phyloP scores from a whole-genome alignment of 2,113 vertebrate genomes.

The Hoplias malabaricus region DNA sequence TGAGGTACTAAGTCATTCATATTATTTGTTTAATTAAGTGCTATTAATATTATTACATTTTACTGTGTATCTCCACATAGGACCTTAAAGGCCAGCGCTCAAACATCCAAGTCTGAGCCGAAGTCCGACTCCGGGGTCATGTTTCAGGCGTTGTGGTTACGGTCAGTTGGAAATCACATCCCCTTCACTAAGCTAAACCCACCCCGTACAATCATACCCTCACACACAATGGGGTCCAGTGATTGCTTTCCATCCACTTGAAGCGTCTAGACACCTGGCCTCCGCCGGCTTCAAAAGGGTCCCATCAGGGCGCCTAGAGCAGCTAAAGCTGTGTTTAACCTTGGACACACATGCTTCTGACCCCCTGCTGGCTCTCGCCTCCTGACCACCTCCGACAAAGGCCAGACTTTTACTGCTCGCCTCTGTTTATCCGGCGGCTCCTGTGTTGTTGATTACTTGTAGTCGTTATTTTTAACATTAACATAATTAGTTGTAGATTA shows the following conservation, averaged over 20 bases:
- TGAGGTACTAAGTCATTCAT: no score
- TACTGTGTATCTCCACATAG: no score
- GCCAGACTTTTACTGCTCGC: not conserved
- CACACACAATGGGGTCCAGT: not conserved
- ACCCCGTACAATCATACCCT: not conserved
- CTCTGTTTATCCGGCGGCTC: no score
- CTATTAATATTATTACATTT: no score
- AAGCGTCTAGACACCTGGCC: slow-evolving; percentile 60
- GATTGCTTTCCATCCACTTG: slow-evolving; percentile 11
- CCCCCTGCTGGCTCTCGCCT: slow-evolving; percentile 41
- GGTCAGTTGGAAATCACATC: not conserved
- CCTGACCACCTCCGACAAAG: not conserved
- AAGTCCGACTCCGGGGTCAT: not conserved
- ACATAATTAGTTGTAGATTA: no score
- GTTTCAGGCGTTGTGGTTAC: slow-evolving; percentile 4
- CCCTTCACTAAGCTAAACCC: not conserved
- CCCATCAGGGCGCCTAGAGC: slow-evolving; percentile 55
- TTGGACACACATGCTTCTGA: slow-evolving; percentile 45
- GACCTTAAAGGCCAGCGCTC: no score
- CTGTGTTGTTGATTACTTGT: no score
- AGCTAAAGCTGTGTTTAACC: slow-evolving; percentile 63
- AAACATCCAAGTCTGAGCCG: not conserved
- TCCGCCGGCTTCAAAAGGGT: slow-evolving; percentile 64
- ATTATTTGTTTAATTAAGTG: no score
- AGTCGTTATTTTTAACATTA: no score